These are phyloP conservation scores for Bucco capensis DNA, from an alignment of 2,113 vertebrate species.

Conservation along the genomic window DNA sequence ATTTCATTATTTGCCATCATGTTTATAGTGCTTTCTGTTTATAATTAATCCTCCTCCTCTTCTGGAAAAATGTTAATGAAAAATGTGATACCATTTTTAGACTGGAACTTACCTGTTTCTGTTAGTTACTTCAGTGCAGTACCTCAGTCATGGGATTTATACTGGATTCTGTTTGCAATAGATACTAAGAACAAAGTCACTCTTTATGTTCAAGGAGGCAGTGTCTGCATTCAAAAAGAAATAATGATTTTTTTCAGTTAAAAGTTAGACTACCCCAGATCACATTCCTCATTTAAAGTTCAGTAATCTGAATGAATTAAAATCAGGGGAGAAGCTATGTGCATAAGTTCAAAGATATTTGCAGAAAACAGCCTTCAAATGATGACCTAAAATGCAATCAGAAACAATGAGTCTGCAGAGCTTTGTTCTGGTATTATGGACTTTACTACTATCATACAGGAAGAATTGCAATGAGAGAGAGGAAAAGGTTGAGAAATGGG, in stretches of 20 bases:
- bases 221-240: neutral
- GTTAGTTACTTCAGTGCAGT: neutral
- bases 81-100: neutral
- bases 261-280: neutral
- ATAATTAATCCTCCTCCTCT: neutral
- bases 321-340: neutral
- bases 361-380: neutral
- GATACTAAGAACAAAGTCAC: neutral
- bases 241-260: neutral
- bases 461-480: neutral
- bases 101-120: neutral
- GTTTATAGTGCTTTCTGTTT: neutral
- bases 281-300: neutral
- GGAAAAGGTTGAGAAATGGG: neutral
- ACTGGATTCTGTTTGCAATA: neutral
- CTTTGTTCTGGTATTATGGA: neutral
- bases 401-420: neutral
- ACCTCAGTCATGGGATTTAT: neutral
- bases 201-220: neutral
- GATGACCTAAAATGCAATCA: neutral
- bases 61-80: neutral
- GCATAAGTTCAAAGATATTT: neutral
- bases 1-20: neutral
- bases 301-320: neutral
- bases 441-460: neutral